A percentile compares a stretch with the other conserved stretches of the same genome.
Evolutionary conservation across 2,888 invertebrate genomes (phyloP).

Genomic region (Oligia fasciuncula): DNA sequence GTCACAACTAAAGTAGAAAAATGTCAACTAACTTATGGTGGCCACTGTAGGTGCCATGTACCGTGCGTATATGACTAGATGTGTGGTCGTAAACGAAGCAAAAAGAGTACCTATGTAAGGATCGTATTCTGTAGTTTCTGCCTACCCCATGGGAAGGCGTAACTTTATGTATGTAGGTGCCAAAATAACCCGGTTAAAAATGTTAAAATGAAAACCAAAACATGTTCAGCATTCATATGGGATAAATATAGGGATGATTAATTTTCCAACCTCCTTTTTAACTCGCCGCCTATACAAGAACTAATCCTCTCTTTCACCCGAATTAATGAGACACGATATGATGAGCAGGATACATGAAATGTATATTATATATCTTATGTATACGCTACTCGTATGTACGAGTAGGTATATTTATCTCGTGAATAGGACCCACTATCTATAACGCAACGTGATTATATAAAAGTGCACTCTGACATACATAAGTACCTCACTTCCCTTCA

Average conservation of each 20-base stretch:
- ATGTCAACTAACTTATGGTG: too few species aligned
- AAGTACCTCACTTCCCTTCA: slow-evolving; percentile 16
- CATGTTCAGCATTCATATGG: slow-evolving; percentile 22
- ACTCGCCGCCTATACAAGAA: slow-evolving; percentile 28
- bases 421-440: not conserved
- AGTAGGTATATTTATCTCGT: not conserved
- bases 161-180: not conserved
- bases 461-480: slow-evolving; percentile 39
- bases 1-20: too few species aligned
- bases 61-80: not conserved
- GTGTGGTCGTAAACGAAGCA: not conserved
- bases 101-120: too few species aligned
- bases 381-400: not conserved
- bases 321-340: slow-evolving; percentile 47
- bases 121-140: not conserved
- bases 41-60: too few species aligned
- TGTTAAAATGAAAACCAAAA: slow-evolving; percentile 12
- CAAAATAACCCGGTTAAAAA: slow-evolving; percentile 13
- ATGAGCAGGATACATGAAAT: slow-evolving; percentile 24
- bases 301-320: slow-evolving; percentile 53
- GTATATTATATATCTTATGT: not conserved
- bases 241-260: slow-evolving; percentile 34
- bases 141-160: not conserved
- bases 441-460: slow-evolving; percentile 2
- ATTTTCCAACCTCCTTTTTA: slow-evolving; percentile 38